Conservation (phyloP, 1,140 invertebrate genomes). For the Gonioctena quinquepunctata region DNA sequence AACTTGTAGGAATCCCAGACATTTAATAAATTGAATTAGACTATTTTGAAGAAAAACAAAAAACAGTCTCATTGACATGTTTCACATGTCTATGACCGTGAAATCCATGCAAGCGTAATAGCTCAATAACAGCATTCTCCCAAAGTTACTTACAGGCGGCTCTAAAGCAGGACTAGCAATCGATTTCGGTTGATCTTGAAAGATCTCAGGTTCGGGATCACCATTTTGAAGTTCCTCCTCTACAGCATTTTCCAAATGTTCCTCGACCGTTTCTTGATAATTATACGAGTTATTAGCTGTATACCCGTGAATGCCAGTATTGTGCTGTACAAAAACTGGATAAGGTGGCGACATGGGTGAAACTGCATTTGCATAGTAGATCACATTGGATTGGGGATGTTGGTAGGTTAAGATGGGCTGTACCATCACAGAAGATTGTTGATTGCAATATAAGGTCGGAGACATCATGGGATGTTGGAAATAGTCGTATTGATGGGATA, state of each 20-base stretch:
- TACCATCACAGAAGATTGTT: background rate
- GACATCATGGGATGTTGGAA: background rate
- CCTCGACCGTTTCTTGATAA: background rate
- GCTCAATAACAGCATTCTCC: too few species aligned
- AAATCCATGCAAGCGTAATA: too few species aligned
- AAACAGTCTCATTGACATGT: too few species aligned
- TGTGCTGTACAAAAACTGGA: slow-evolving; percentile 4
- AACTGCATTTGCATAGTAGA: background rate
- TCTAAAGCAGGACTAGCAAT: too few species aligned
- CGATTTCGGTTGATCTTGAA: too few species aligned
- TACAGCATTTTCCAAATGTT: too few species aligned
- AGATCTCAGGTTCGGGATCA: too few species aligned
- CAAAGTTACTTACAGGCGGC: too few species aligned
- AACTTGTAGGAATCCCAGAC: too few species aligned
- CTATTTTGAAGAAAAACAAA: too few species aligned
- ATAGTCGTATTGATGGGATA: background rate
- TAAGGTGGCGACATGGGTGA: slow-evolving; percentile 4
- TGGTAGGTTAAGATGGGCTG: background rate
- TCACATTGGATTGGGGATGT: background rate
- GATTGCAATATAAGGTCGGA: background rate
- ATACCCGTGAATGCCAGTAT: background rate
- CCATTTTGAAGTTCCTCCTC: background rate
- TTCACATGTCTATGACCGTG: too few species aligned
- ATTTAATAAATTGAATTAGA: too few species aligned
- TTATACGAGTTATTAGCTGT: background rate